A percentile compares a stretch with the other conserved stretches of the same genome.
Conservation (phyloP, 2,888 invertebrate species). For the Eupeodes latifasciatus region DNA sequence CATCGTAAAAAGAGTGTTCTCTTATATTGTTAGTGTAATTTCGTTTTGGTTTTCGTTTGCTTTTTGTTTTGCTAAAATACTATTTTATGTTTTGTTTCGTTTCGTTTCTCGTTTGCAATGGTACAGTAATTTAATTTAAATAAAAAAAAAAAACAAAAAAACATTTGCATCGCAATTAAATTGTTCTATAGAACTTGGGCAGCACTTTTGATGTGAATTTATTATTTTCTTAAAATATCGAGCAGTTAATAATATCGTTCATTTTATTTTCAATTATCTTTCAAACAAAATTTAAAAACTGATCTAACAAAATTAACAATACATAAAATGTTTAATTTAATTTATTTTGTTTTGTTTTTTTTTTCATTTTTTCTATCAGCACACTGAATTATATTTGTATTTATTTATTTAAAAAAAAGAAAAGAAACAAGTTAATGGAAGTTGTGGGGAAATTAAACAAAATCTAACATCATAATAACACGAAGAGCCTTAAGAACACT, state of each 20-base stretch:
- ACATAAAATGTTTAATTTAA: not conserved
- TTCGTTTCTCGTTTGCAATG: constrained; percentile 37
- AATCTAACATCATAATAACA: constrained; percentile 30
- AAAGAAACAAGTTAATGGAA: not conserved
- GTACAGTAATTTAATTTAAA: constrained; percentile 11
- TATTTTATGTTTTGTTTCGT: constrained; percentile 32
- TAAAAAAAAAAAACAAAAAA: constrained; percentile 43
- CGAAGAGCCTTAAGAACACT: constrained; percentile 34
- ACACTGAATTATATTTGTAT: constrained; percentile 15
- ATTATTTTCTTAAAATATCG: constrained; percentile 36
- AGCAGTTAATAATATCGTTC: constrained; percentile 55
- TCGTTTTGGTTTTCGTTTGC: constrained; percentile 16
- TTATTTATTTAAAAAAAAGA: not conserved
- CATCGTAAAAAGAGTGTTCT: constrained; percentile 64
- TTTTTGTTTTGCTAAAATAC: constrained; percentile 48
- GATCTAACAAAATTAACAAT: not conserved
- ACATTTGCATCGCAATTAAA: constrained; percentile 62
- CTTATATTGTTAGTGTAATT: constrained; percentile 31
- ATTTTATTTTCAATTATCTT: not conserved
- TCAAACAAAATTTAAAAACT: not conserved
- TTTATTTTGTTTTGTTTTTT: not conserved
- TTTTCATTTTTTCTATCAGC: constrained; percentile 22
- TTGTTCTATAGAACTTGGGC: constrained; percentile 60
- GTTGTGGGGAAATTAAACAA: constrained; percentile 5
- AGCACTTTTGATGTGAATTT: constrained; percentile 60